A percentile compares a stretch with the other conserved stretches of the same genome.
Evolutionary conservation across 2,797 vertebrate genomes (phyloP).

Genomic region (Thalassophryne amazonica): DNA sequence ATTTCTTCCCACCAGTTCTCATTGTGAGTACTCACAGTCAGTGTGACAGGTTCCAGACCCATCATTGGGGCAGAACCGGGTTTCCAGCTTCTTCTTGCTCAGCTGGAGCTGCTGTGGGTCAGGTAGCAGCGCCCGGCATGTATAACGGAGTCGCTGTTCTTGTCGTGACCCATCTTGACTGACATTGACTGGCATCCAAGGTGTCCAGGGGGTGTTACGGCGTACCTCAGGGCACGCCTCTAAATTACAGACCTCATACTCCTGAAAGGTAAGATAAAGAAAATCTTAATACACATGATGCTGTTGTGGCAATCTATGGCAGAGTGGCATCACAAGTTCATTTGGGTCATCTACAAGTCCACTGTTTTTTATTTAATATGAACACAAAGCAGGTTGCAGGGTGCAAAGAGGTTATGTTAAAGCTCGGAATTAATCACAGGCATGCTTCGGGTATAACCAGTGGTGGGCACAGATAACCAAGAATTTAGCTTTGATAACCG

Average conservation of each 20-base stretch:
- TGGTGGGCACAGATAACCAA: too few species aligned
- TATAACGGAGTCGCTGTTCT: slow-evolving; percentile 95
- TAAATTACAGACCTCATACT: slow-evolving; percentile 91
- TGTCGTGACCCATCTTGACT: slow-evolving; percentile 88
- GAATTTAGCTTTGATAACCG: too few species aligned
- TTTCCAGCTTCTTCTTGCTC: slow-evolving; percentile 90
- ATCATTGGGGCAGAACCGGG: slow-evolving; percentile 87
- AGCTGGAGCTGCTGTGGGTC: slow-evolving; percentile 92
- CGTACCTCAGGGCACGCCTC: slow-evolving; percentile 93
- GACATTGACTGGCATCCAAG: slow-evolving; percentile 93
- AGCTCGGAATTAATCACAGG: too few species aligned
- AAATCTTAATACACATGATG: not conserved
- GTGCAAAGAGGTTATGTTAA: too few species aligned
- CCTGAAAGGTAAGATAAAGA: slow-evolving; percentile 65
- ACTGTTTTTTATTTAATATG: too few species aligned
- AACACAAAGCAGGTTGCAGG: too few species aligned
- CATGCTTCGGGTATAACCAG: too few species aligned
- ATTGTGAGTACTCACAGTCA: slow-evolving; percentile 77
- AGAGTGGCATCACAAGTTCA: too few species aligned
- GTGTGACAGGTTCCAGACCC: slow-evolving; percentile 87
- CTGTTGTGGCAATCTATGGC: too few species aligned
- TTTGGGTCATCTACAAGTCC: too few species aligned
- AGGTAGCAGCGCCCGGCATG: slow-evolving; percentile 87
- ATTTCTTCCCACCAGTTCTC: not conserved
- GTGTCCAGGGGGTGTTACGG: slow-evolving; percentile 94